Percentiles rank a stretch among this genome's conserved stretches.
Evolutionary conservation across 2,797 vertebrate species (phyloP).

Genomic region (Okamejei kenojei): DNA sequence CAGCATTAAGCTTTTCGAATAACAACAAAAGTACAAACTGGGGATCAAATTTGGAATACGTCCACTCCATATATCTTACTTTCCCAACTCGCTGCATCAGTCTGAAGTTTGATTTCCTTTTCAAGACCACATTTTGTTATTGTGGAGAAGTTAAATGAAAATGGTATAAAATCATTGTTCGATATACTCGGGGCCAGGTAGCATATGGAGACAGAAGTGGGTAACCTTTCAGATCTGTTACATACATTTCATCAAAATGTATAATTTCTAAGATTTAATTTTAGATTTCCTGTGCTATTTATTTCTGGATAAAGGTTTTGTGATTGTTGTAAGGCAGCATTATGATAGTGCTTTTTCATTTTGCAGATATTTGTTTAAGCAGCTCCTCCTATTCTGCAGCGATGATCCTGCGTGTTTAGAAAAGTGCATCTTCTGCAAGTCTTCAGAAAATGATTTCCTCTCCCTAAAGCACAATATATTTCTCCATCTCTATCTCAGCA

Average conservation of each 20-base stretch:
- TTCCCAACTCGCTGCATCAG: background rate
- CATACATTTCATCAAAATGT: too few species aligned
- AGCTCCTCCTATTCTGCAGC: constrained; percentile 48
- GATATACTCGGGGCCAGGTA: too few species aligned
- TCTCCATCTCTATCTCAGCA: constrained; percentile 53
- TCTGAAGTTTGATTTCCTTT: background rate
- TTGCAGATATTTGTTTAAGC: constrained; percentile 54
- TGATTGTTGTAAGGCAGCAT: background rate
- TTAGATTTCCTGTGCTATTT: too few species aligned
- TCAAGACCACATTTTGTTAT: too few species aligned
- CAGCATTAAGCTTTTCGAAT: background rate
- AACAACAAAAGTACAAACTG: background rate
- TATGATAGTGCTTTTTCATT: background rate
- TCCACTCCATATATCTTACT: background rate
- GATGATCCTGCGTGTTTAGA: constrained; percentile 44
- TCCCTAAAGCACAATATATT: constrained; percentile 50
- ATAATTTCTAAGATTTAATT: too few species aligned
- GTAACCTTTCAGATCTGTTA: too few species aligned
- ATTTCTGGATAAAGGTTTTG: background rate
- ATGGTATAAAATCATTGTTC: too few species aligned
- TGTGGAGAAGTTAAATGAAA: background rate
- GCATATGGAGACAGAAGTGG: too few species aligned
- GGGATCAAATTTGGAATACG: background rate
- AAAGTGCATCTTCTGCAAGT: constrained; percentile 44
- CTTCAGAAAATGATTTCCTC: constrained; percentile 41